Evolutionary conservation across 2,888 invertebrate species (phyloP), one percentile per base, ranked within the genome.

Genomic region (Hydrotaea diabolus): DNA sequence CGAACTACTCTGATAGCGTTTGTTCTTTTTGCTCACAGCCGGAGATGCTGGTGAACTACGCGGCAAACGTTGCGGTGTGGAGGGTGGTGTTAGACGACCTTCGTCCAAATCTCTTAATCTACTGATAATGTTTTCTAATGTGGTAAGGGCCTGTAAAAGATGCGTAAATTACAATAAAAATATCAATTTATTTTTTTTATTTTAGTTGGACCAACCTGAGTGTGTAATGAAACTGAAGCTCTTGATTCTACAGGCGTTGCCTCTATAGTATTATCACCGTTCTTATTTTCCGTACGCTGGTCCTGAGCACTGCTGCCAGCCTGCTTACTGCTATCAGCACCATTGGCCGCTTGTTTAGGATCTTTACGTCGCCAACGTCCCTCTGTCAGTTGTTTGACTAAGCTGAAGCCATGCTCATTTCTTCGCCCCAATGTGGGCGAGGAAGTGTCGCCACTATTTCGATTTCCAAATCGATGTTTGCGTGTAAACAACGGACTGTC

Each of bases 21-120:
- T 95, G 86, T 94, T 95, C 92, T 95, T 95, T 92, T 96, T 96
- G 85, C 95, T 94, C 66, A 95, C 95, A 13, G 95, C 95, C 73
- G 96, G 96, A 78, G 95, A 96, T 53, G 95, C 95, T 62, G 96
- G 96, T n/a, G 95, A 96, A 89, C 96, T 96, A 89, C 96, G 94
- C 17, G 96, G 96, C 82, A 96, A 93, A 87, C 96, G 94, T 59
- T 94, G 93, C 0, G 92, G 92, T 26, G 92, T 91, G 23, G 92
- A 89, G 19, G 93, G 93, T n/a, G 93, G 93, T 55, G 94, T 93
- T 31, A 92, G 87, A 19, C 93, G 92, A 23, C 92, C 93, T 87
- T 94, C 94, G 87, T 94, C 94, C 64, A 93, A 87, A 88, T 93
- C 94, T 74, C 94, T 92, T 86, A 94, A 89, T 36, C 94, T 93